Conservation (phyloP, 2,888 invertebrate species). For the Idaea aversata region DNA sequence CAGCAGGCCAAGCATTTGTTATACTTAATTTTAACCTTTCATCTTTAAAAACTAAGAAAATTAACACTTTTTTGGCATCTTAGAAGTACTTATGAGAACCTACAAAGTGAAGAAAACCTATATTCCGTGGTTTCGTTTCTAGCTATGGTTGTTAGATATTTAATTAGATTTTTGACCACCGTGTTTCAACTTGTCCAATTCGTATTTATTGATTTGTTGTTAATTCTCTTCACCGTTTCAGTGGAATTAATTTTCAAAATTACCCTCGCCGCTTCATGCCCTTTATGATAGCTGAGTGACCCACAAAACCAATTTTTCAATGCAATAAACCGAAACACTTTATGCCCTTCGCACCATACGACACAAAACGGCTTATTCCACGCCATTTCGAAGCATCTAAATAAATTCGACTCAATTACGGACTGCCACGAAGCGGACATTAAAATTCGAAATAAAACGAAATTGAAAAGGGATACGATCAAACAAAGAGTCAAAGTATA, state of each 20-base stretch:
- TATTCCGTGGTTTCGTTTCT: too few species aligned
- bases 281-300: neutral
- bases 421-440: slow-evolving; percentile 26
- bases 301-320: neutral
- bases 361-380: neutral
- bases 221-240: neutral
- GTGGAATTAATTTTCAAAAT: neutral
- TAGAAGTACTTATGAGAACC: too few species aligned
- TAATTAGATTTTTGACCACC: neutral
- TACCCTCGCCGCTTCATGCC: neutral
- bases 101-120: too few species aligned
- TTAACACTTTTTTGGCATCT: too few species aligned
- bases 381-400: slow-evolving; percentile 6
- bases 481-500: neutral
- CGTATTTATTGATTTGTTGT: neutral
- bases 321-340: neutral
- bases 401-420: slow-evolving; percentile 32
- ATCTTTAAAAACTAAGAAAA: too few species aligned
- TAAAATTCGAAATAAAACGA: slow-evolving; percentile 32
- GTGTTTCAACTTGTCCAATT: neutral
- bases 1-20: neutral
- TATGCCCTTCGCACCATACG: neutral
- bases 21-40: too few species aligned
- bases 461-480: slow-evolving; percentile 9
- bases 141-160: neutral